Evolutionary conservation across 2,797 vertebrate species (phyloP).

Genomic region (Monodelphis domestica): DNA sequence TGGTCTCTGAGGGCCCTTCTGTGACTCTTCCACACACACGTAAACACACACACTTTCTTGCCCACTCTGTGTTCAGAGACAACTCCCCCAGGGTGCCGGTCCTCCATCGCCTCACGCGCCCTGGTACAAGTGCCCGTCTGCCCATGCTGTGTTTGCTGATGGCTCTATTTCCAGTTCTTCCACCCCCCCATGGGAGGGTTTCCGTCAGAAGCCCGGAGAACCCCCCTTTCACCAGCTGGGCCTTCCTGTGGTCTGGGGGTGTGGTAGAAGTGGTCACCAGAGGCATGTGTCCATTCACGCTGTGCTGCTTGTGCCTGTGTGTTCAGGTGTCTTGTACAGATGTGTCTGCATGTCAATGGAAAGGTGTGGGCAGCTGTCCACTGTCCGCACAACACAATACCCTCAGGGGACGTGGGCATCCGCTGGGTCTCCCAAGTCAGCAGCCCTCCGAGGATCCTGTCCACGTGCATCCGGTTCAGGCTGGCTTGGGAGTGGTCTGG

Average conservation of each 20-base stretch:
- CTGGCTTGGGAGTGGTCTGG: slow-evolving; percentile 8
- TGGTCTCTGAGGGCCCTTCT: not conserved
- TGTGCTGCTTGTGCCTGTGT: slow-evolving; percentile 13
- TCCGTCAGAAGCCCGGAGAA: not conserved
- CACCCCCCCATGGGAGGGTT: not conserved
- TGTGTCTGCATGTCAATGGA: slow-evolving; percentile 67
- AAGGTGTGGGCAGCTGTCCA: slow-evolving; percentile 36
- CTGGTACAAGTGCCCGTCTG: not conserved
- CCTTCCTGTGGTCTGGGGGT: not conserved
- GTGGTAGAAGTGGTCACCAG: not conserved
- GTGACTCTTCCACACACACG: not conserved
- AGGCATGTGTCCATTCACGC: slow-evolving; percentile 23
- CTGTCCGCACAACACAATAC: not conserved
- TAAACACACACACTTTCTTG: not conserved
- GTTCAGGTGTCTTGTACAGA: slow-evolving; percentile 42
- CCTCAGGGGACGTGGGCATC: slow-evolving; percentile 10
- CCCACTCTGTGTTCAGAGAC: not conserved
- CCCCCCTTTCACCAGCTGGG: not conserved
- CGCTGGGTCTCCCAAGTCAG: not conserved
- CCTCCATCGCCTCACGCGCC: not conserved
- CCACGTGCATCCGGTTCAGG: not conserved
- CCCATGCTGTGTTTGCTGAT: not conserved
- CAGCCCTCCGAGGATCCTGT: not conserved
- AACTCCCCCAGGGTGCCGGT: not conserved
- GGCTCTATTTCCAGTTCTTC: not conserved